Evolutionary conservation across 2,888 invertebrate species (phyloP).

Genomic region (Troides helena): DNA sequence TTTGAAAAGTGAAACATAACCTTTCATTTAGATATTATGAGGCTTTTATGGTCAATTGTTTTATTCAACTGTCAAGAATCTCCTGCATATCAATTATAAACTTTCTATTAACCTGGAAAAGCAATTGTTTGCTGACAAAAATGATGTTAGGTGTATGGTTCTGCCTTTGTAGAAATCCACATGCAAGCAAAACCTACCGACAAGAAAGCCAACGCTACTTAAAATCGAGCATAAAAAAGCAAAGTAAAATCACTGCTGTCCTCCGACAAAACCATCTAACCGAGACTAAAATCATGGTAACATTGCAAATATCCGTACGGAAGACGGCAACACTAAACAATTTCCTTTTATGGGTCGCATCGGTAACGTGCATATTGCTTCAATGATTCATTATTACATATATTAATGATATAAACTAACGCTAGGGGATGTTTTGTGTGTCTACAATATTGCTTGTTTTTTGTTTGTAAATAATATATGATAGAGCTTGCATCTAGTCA

Average conservation of each 20-base stretch:
- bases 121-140: neutral
- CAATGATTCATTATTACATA: neutral
- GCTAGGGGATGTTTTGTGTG: no score
- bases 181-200: slow-evolving; percentile 1
- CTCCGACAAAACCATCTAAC: neutral
- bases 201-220: neutral
- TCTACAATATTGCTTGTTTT: neutral
- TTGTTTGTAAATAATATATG: neutral
- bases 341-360: neutral
- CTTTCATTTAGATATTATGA: no score
- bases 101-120: neutral
- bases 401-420: neutral
- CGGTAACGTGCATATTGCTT: slow-evolving; percentile 70
- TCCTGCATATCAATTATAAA: neutral
- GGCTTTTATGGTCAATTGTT: no score
- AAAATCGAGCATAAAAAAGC: neutral
- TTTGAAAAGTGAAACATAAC: no score
- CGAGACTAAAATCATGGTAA: neutral
- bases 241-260: neutral
- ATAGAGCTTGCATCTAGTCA: neutral
- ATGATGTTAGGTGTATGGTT: neutral
- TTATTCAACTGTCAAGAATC: no score
- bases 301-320: neutral
- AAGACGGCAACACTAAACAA: neutral
- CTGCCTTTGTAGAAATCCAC: neutral